Conservation (phyloP, 2,113 vertebrate species). For the Periophthalmus modestus region DNA sequence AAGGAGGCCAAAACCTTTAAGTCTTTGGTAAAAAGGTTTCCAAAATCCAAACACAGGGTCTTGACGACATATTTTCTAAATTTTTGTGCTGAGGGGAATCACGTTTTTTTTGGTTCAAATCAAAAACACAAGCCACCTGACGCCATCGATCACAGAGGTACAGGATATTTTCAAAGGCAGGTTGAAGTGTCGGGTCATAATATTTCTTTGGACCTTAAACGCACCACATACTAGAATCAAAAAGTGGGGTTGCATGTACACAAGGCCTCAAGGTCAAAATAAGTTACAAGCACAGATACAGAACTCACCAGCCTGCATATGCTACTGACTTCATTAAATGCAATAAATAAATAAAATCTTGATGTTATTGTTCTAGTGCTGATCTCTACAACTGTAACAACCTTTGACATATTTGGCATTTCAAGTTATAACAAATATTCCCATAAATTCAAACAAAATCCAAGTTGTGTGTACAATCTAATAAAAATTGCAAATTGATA, state of each 20-base stretch:
- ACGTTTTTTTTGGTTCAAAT: constrained; percentile 36
- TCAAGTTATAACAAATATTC: background rate
- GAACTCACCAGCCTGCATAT: background rate
- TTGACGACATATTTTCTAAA: constrained; percentile 13
- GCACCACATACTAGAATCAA: constrained; percentile 9
- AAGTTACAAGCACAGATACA: constrained; percentile 12
- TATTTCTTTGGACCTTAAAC: constrained; percentile 23
- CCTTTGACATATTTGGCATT: background rate
- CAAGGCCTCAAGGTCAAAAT: constrained; percentile 44
- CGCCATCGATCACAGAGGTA: constrained; percentile 37
- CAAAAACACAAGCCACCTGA: constrained; percentile 47
- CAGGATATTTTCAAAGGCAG: constrained; percentile 19
- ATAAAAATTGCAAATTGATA: too few relatives aligned
- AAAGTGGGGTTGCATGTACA: constrained; percentile 40
- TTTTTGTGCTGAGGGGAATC: constrained; percentile 74
- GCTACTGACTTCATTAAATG: too few relatives aligned
- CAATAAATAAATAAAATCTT: too few relatives aligned
- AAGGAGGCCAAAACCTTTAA: constrained; percentile 68
- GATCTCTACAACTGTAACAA: too few relatives aligned
- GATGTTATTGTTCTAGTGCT: too few relatives aligned
- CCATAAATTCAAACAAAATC: too few relatives aligned
- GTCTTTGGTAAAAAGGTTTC: constrained; percentile 87
- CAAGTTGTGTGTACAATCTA: too few relatives aligned
- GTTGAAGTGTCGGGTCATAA: constrained; percentile 2
- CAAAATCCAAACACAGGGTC: background rate